Base-by-base conservation (phyloP, 2,797 vertebrate species). In the Gallinago stenura region DNA sequence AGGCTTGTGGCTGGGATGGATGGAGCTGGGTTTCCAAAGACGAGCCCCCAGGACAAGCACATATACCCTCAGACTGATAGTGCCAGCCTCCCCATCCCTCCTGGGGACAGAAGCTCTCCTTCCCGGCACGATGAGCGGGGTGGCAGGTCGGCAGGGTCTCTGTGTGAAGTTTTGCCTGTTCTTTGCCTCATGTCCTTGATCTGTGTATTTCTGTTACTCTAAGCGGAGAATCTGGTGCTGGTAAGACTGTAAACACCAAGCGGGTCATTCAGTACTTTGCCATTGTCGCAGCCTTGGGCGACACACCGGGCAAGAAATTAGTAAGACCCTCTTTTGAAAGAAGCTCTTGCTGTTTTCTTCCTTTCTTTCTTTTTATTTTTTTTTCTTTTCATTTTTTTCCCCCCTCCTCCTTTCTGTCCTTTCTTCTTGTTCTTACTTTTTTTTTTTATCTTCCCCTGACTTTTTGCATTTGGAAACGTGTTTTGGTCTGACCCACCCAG, bases 211-310 rank as follows among this genome's bases (percentile, higher is more conserved):
- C 93, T 98, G 97, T 98, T 86, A 37, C 98, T 98, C 98, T 95
- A 98, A 99, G 99, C 98, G 99, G 99, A 99, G 99, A 99, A 99
- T 99, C 99, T 98, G 99, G 99, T 98, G 99, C 99, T 98, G 99
- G 99, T 98, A 99, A 99, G 99, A 99, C 99, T 98, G 99, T 99
- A 98, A 99, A 99, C 99, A 99, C 99, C 98, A 99, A 99, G 99
- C 98, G 99, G 98, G 99, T 99, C 98, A 99, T 99, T 99, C 99
- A 99, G 98, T 99, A 99, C 99, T 99, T 99, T 99, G 99, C 99
- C 98, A 99, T 99, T 99, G 98, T 99, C 97, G 99, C 99, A 97
- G 99, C 99, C 98, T 98, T 99, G 97, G 99, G 99, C 98, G 99
- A 99, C 95, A 97, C 98, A 96, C 92, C 98, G 90, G 98, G 98